Conservation (phyloP, 2,113 vertebrate species). For the Crotalus helleri region DNA sequence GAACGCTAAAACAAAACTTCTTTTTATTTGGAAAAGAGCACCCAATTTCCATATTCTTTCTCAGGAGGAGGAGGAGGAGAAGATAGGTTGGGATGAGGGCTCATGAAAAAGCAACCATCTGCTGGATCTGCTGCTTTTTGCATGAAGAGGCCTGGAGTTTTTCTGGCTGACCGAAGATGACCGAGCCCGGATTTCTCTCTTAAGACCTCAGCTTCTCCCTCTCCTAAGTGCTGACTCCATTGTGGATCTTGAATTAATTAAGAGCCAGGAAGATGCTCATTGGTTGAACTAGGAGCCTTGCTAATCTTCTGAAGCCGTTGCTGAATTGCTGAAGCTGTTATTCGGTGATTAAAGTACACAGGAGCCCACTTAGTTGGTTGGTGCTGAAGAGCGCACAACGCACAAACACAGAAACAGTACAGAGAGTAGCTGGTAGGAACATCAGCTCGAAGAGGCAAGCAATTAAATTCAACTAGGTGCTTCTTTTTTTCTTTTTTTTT, state of each 20-base stretch:
- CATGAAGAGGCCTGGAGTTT: background rate
- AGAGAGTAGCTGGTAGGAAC: background rate
- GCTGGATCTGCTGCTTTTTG: background rate
- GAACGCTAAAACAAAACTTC: background rate
- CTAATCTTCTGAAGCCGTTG: slow-evolving; percentile 19
- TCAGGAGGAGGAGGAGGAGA: too few relatives aligned
- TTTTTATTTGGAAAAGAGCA: background rate
- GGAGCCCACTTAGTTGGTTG: slow-evolving; percentile 27
- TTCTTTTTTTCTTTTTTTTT: too few relatives aligned
- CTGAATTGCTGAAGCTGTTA: slow-evolving; percentile 22
- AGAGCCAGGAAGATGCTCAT: background rate
- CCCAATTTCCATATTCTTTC: background rate
- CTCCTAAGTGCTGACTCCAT: background rate
- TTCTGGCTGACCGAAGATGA: background rate
- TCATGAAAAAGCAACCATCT: background rate
- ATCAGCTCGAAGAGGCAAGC: background rate
- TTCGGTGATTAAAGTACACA: slow-evolving; percentile 23
- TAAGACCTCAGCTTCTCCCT: background rate
- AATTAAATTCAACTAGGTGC: background rate
- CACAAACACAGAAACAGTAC: background rate
- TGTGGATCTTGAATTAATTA: slow-evolving; percentile 11
- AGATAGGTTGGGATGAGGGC: background rate
- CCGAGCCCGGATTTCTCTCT: slow-evolving; percentile 6
- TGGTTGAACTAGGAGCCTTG: background rate
- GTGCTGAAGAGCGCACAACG: background rate